Evolutionary conservation across 2,888 invertebrate species (phyloP), one percentile per base, ranked within the genome.

Genomic region (Caenorhabditis becei): DNA sequence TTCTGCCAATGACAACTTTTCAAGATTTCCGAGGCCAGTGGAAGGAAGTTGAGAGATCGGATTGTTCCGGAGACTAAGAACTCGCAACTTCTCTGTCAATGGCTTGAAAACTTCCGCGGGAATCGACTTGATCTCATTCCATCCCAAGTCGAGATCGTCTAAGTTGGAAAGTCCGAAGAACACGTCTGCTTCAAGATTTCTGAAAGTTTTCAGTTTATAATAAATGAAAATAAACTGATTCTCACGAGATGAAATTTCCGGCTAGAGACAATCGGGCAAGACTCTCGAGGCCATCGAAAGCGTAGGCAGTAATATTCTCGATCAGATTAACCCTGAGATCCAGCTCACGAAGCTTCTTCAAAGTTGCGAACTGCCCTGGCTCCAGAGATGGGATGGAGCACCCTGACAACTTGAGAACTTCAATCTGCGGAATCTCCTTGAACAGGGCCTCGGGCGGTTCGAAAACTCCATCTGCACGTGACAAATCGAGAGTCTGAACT

Each of bases 111-210:
- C 72, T 44, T 80, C 83, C 0, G 72, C 32, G 41, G 86, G 74
- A 28, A 91, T 51, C 8, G 77, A 47, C 51, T 81, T 83, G 47
- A 91, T 78, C 37, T 91, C 90, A 61, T 91, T 91, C 95, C 84
- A 97, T 67, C 95, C 94, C n/a, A 97, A 92, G 89, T 95, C 95
- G 79, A 97, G 93, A 88, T 95, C 94, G 65, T 95, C 94, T 5
- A 97, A 94, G 90, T 95, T 95, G 54, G 94, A 95, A 28, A 97
- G 93, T 11, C 95, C 95, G 16, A 95, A 94, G 91, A 97, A 96
- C 1, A 96, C 95, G 83, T 95, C 94, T 35, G 94, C 94, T 82
- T 95, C 94, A 82, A 97, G 67, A 14, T 80, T 75, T 59, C 84
- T 86, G 28, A 37, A 80, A 59, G 14, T 4, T 32, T 11, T 24